Percentiles rank a stretch among this genome's conserved stretches.
These are phyloP conservation scores for Autographa gamma DNA, from an alignment of 2,888 invertebrate genomes.

Conservation along the genomic window DNA sequence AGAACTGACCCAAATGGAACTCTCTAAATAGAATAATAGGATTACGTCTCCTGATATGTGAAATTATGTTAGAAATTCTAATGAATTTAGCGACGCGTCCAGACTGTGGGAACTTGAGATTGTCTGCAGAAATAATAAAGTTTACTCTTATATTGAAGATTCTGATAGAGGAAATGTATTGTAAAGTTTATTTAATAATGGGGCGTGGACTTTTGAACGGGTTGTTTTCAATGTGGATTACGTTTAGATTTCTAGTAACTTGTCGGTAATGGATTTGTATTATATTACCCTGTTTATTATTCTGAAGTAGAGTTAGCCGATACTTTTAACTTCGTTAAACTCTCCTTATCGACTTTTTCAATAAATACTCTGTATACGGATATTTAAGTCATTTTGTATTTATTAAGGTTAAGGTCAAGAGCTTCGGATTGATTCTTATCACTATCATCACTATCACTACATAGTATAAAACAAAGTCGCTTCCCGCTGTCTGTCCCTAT, in stretches of 20 bases:
- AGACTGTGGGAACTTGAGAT: constrained; percentile 1
- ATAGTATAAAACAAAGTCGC: no score
- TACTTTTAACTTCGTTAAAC: background rate
- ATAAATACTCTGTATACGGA: background rate
- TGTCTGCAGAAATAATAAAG: background rate
- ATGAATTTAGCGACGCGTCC: constrained; percentile 16
- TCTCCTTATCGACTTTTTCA: background rate
- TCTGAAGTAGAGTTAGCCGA: background rate
- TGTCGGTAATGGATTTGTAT: background rate
- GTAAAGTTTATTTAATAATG: background rate
- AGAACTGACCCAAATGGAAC: constrained; percentile 18
- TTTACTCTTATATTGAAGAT: background rate
- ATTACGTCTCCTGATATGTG: constrained; percentile 22
- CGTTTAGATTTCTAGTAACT: background rate
- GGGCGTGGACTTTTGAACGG: background rate
- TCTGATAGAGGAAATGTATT: background rate
- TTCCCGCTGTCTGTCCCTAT: no score
- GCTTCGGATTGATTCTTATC: no score
- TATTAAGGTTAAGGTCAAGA: no score
- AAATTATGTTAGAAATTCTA: constrained; percentile 17
- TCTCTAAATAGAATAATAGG: constrained; percentile 22
- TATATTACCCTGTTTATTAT: background rate
- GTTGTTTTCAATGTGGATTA: background rate
- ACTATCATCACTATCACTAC: no score
- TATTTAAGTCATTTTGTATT: background rate